Percentiles rank a stretch among this genome's conserved stretches.
Evolutionary conservation across 2,888 invertebrate species (phyloP).

Genomic region (Geophilus truncorum): DNA sequence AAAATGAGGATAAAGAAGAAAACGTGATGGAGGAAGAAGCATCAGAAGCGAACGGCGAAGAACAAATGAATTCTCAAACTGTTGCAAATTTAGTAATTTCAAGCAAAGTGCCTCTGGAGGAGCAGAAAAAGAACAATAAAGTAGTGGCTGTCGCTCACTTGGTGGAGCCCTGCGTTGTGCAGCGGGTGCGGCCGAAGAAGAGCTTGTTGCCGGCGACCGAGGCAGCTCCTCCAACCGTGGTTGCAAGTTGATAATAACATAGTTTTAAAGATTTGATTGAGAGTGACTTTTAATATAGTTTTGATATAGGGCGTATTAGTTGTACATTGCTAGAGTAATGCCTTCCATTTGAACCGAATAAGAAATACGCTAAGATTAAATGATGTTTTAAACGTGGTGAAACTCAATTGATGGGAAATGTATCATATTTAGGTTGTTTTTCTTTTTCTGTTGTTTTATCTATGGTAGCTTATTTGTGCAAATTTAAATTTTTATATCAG

Average conservation of each 20-base stretch:
- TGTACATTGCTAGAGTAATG: neutral
- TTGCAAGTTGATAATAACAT: constrained; percentile 20
- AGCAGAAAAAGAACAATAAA: constrained; percentile 1
- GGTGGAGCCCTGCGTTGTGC: neutral
- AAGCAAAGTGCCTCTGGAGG: constrained; percentile 17
- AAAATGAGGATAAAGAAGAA: neutral
- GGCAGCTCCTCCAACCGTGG: neutral
- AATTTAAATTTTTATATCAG: neutral
- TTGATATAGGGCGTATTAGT: constrained; percentile 18
- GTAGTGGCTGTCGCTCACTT: neutral
- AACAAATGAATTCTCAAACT: neutral
- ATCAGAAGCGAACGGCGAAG: neutral
- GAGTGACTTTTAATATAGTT: constrained; percentile 3
- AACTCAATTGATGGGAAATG: neutral
- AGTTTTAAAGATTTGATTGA: neutral
- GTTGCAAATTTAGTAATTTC: neutral
- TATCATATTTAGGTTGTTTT: neutral
- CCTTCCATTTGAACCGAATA: neutral
- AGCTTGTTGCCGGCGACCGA: neutral
- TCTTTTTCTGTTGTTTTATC: neutral
- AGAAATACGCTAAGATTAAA: neutral
- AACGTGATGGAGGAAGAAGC: neutral
- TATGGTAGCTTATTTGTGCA: neutral
- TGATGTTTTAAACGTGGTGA: neutral
- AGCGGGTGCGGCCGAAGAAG: neutral